Base-by-base conservation (phyloP, 2,797 vertebrate species). In the Hoplostethus atlanticus region DNA sequence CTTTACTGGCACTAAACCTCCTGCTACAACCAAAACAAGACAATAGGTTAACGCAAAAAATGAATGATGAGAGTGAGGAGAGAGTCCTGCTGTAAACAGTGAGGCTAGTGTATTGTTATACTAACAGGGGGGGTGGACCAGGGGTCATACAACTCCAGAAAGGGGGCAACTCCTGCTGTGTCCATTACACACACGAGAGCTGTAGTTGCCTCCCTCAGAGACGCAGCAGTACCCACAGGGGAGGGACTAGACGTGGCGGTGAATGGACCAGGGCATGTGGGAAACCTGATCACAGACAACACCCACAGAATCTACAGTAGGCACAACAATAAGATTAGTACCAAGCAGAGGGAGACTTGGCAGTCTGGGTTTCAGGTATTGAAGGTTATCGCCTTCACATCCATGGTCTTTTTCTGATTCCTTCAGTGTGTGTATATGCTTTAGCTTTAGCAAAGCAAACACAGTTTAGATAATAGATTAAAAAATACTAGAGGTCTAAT, bases 71-170 rank as follows among this genome's bases (percentile, higher is more conserved):
- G 36, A 13, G 16, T 6, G 25, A 16, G 31, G 2, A 34, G 28
- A 4, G 46, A 15, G 10, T 21, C 3, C 36, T 34, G 31, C 38
- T 17, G 1, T 51, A 56, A 21, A 59, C 46, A 17, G 25, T 51
- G 71, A 64, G 65, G 56, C 1, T 1, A 34, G 2, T 38, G 30
- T 38, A 64, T 88, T 88, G 86, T 74, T 47, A 74, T 85, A 83
- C 28, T 82, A 84, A 88, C 59, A 34, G 58, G n/a, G 65, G 73
- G 80, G 64, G 56, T 64, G 61, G 44, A 66, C 55, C 54, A 64
- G 4, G 51, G 64, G 17, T 83, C 66, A 79, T 58, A 61, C 34
- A 58, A 67, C 78, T 69, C 75, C 72, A 71, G 62, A 67, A 76
- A 75, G 50, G 44, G 56, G 56, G 71, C 1, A 36, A 34, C 67